Percentiles rank a stretch among this genome's conserved stretches.
phyloP scores from a whole-genome alignment of 2,113 vertebrate species.

The Dunckerocampus dactyliophorus region DNA sequence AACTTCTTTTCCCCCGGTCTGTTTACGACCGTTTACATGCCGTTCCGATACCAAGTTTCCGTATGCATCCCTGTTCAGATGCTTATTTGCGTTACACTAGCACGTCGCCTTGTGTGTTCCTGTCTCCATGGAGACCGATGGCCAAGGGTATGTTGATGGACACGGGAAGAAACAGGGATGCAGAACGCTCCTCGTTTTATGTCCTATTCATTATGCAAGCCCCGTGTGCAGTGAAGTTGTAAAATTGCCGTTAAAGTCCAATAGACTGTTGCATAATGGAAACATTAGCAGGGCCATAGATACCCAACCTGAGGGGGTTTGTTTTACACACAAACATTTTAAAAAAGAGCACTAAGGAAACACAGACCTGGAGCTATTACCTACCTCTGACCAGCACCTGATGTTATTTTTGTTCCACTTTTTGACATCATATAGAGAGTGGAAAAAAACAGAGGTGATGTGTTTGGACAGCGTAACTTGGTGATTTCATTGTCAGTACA shows the following conservation, averaged over 20 bases:
- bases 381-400: not conserved
- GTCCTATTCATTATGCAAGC: not conserved
- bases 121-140: constrained; percentile 44
- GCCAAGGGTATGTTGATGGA: constrained; percentile 18
- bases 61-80: too few relatives aligned
- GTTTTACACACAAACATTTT: not conserved
- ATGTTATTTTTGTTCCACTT: not conserved
- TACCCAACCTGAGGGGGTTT: not conserved
- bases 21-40: too few relatives aligned
- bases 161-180: constrained; percentile 3
- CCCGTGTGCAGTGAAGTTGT: not conserved
- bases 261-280: not conserved
- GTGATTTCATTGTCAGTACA: too few relatives aligned
- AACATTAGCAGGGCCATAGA: not conserved
- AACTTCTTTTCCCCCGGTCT: too few relatives aligned
- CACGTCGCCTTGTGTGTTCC: constrained; percentile 26
- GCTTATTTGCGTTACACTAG: too few relatives aligned
- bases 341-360: not conserved
- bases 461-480: too few relatives aligned
- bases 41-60: too few relatives aligned
- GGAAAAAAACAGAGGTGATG: too few relatives aligned
- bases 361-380: not conserved
- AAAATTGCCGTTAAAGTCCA: constrained; percentile 2
- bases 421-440: too few relatives aligned
- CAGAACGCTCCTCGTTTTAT: not conserved